Evolutionary conservation across 2,797 vertebrate species (phyloP), one percentile per base, ranked within the genome.

Genomic region (Hozukius guyotensis): DNA sequence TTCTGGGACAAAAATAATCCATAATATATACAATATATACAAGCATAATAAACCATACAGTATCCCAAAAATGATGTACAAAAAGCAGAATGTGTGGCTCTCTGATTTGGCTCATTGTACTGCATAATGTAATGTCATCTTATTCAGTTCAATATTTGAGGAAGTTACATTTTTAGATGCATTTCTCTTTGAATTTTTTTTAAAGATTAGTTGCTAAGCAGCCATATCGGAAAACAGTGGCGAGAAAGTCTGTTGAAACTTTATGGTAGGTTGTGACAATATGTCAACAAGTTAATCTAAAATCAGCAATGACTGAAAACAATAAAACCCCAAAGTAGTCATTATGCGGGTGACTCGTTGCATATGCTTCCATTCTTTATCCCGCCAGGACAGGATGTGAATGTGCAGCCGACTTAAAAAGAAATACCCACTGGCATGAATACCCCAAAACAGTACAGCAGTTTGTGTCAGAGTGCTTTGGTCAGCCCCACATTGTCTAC

Each of bases 261-360:
- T 65, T 6, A 25, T 46, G 72, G 60, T 60, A 25, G 80, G 62
- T 31, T 77, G 73, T 84, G 81, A 89, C 81, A 81, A 76, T 81
- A 77, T 86, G 84, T 86, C 89, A 91, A 90, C 87, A 78, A 77
- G 78, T 90, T 84, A 81, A 93, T 90, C 75, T 86, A 87, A 91
- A 94, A 89, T 89, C 83, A 85, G 75, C 82, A 63, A 22, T 64
- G 87, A 86, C 82, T 61, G 57, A 86, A 89, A 91, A 92, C 89
- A 90, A 81, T 84, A 73, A 87, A 93, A 87, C 62, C 81, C 49
- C 77, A 89, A 74, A 86, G 73, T 68, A 71, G 73, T 89, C 78
- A 89, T 93, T 93, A 93, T 88, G 89, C 22, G 77, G 83, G 63
- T 75, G 84, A 87, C 81, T 89, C 71, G 72, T 81, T 78, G 75